Conservation (phyloP, 2,113 vertebrate species). For the Philantomba maxwellii region DNA sequence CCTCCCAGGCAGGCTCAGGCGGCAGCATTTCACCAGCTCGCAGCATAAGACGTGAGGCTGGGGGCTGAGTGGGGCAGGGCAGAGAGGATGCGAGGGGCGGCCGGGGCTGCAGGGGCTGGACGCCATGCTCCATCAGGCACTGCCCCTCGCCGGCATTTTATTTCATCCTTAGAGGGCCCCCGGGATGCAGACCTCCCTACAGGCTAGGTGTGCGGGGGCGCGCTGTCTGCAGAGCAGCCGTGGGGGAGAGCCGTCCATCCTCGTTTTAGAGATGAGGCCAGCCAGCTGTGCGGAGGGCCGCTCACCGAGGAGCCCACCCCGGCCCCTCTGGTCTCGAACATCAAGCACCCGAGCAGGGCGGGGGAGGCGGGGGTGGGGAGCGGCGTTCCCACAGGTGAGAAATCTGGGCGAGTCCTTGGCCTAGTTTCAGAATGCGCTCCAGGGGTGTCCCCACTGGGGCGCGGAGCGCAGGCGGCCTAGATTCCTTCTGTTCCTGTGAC, state of each 20-base stretch:
- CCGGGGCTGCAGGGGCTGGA: accelerated
- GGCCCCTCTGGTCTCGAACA: neutral
- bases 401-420: neutral
- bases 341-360: neutral
- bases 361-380: too few species aligned
- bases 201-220: neutral
- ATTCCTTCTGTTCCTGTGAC: neutral
- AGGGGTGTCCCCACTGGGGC: neutral
- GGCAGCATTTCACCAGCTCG: neutral
- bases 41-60: neutral
- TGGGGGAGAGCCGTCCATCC: accelerated
- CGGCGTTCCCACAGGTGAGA: neutral
- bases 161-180: neutral
- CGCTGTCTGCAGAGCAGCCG: accelerated
- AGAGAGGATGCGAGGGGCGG: neutral
- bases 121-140: neutral
- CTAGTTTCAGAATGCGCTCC: neutral
- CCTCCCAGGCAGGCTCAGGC: neutral
- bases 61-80: neutral
- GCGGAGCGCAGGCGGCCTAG: neutral
- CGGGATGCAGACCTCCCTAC: neutral
- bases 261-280: neutral
- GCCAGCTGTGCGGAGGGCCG: neutral
- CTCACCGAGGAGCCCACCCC: neutral
- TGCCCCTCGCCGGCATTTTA: neutral